Conservation (phyloP, 2,113 vertebrate species). For the Alligator sinensis region DNA sequence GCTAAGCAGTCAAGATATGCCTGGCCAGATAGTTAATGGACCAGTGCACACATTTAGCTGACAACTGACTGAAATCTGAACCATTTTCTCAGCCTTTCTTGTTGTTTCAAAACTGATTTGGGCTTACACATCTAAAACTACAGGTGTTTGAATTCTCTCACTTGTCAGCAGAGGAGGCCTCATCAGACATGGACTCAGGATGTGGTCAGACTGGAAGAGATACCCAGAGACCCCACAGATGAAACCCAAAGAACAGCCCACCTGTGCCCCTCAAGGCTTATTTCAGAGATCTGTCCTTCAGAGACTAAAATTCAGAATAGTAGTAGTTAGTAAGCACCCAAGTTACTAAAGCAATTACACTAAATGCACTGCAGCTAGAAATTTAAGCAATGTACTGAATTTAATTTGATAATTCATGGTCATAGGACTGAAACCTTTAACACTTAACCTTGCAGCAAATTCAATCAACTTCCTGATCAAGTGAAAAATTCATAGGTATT, state of each 20-base stretch:
- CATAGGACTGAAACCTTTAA: conserved; percentile 66
- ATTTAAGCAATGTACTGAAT: conserved; percentile 60
- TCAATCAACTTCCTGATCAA: conserved; percentile 53
- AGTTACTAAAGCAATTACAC: conserved; percentile 64
- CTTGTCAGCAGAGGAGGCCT: conserved; percentile 75
- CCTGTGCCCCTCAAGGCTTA: conserved; percentile 69
- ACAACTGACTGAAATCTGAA: conserved; percentile 83
- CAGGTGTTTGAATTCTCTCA: conserved; percentile 77
- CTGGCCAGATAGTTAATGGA: conserved; percentile 81
- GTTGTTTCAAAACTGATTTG: conserved; percentile 76
- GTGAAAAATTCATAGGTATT: conserved; percentile 51
- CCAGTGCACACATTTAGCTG: conserved; percentile 82
- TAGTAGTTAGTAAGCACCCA: conserved; percentile 54
- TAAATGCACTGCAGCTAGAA: conserved; percentile 65
- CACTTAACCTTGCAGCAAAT: conserved; percentile 61
- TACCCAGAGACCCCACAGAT: conserved; percentile 56
- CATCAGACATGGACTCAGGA: conserved; percentile 59
- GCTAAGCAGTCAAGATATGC: conserved; percentile 78
- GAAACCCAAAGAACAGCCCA: conserved; percentile 65
- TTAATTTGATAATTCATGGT: conserved; percentile 67
- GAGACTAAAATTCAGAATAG: conserved; percentile 63
- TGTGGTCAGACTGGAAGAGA: conserved; percentile 67
- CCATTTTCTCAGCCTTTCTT: conserved; percentile 77
- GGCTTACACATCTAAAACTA: conserved; percentile 76
- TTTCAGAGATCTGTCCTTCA: conserved; percentile 40